Base-by-base conservation (phyloP, 2,888 invertebrate species). In the Chymomyza amoena region DNA sequence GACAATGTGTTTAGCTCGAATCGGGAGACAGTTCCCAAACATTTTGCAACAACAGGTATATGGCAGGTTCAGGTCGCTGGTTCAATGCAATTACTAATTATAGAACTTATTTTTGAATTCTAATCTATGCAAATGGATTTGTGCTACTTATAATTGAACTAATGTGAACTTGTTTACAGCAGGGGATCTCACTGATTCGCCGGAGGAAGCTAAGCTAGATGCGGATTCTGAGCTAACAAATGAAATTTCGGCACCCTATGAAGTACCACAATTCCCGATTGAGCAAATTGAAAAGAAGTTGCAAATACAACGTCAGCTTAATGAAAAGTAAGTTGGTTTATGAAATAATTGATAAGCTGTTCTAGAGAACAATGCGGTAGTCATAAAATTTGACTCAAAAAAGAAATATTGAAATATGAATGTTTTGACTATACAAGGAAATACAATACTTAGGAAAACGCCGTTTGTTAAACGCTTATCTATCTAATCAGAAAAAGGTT, bases 251-350 rank as follows among this genome's bases (percentile, higher is more conserved):
- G 98, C 98, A 7, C 98, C 98, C 0, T 99, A 98, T 91, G 99
- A 99, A 92, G 96, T 99, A 54, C 98, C 98, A 0, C 98, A 98
- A 92, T 99, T 98, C 92, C 99, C 99, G 56, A 99, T 99, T 88
- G 99, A 99, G 90, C 97, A 98, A 92, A 97, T 97, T 76, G 98
- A 98, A 92, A 97, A 96, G 92, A 98, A 98, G 90, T 93, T 97
- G 52, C 95, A 96, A 66, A 96, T 97, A 73, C 97, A 98, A 90
- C 93, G 97, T 25, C 97, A 97, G 90, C 93, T 98, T 6, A 96
- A 96, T 90, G 96, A 95, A 88, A 96, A 96, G 97, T 97, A 91
- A 95, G 95, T 94, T 64, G 13, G 39, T 13, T 32, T 32, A 7
- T 32, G 7, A 25, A 25, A 32, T 32, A 32, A 32, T 1, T 25